Conservation (phyloP, 1,140 invertebrate genomes). For the Conus betulinus region DNA sequence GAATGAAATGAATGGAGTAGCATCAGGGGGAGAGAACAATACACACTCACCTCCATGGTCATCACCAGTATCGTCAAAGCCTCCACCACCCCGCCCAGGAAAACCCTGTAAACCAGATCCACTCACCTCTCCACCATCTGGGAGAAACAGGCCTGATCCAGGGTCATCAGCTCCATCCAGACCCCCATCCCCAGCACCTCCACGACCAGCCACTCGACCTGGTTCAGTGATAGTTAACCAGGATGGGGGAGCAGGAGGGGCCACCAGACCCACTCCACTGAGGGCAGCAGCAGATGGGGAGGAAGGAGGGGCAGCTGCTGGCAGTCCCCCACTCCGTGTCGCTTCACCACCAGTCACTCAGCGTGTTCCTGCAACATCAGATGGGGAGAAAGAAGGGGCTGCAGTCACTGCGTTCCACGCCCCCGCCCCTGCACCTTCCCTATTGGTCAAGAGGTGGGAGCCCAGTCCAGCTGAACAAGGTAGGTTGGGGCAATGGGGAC, state of each 20-base stretch:
- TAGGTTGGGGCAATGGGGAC: no score
- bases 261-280: no score
- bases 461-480: constrained; percentile 12
- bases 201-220: not conserved
- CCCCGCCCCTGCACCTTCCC: not conserved
- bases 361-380: not conserved
- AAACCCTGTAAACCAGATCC: not conserved
- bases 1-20: not conserved
- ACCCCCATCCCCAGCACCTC: constrained; percentile 26
- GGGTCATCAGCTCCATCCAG: not conserved
- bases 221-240: not conserved
- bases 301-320: no score
- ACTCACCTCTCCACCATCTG: not conserved
- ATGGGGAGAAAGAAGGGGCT: not conserved
- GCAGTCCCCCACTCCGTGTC: not conserved
- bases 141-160: not conserved
- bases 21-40: not conserved
- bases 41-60: not conserved
- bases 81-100: not conserved
- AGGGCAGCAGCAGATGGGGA: no score
- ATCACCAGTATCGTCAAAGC: not conserved
- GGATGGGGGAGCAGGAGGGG: not conserved
- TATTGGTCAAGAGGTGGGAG: not conserved
- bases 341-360: constrained; percentile 31
- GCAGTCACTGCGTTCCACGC: not conserved